phyloP scores from a whole-genome alignment of 2,888 invertebrate genomes.

The Nasonovia ribisnigri region DNA sequence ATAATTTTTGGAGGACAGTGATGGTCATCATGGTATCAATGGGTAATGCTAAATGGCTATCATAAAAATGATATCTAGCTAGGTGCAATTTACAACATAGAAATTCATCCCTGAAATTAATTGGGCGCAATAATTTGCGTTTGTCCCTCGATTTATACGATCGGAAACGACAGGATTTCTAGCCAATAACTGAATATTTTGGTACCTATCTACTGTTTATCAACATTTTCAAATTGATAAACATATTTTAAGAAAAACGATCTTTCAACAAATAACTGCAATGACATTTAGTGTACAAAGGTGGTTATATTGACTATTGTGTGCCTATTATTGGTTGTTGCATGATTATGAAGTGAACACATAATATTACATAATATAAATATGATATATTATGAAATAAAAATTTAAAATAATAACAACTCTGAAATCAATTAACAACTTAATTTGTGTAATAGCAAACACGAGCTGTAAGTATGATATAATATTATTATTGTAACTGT shows the following conservation, averaged over 20 bases:
- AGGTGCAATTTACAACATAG: too few relatives aligned
- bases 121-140: too few relatives aligned
- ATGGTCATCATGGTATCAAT: too few relatives aligned
- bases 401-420: not conserved
- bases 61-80: too few relatives aligned
- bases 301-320: too few relatives aligned
- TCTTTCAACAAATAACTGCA: not conserved
- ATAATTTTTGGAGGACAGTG: too few relatives aligned
- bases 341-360: not conserved
- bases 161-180: not conserved
- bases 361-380: not conserved
- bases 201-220: not conserved
- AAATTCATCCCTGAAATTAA: too few relatives aligned
- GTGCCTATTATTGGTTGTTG: not conserved
- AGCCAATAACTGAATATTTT: not conserved
- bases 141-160: too few relatives aligned
- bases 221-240: not conserved
- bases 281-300: not conserved
- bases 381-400: not conserved
- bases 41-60: too few relatives aligned
- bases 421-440: not conserved
- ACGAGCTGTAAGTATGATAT: too few relatives aligned
- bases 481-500: not conserved
- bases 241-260: not conserved
- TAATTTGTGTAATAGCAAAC: not conserved